A percentile compares a stretch with the other conserved stretches of the same genome.
Conservation (phyloP, 2,888 invertebrate genomes). For the Cephus nigrinus region DNA sequence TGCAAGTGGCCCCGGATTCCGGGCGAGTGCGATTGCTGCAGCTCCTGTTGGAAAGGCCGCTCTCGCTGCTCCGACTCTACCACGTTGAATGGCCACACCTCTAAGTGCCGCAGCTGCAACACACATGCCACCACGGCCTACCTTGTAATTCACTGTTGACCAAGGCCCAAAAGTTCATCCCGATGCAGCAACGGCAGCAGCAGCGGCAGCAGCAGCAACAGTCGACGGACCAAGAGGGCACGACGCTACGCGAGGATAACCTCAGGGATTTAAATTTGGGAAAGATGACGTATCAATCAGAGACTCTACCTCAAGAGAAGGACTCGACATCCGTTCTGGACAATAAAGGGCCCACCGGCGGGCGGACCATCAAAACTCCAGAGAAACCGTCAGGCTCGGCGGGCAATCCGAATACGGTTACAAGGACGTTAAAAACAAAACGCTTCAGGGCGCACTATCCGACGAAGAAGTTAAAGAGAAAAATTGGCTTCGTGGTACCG, state of each 20-base stretch:
- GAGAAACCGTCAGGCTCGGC: too few relatives aligned
- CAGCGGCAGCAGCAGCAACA: constrained; percentile 18
- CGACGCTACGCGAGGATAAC: too few relatives aligned
- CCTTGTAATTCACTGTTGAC: constrained; percentile 41
- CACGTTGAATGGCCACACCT: constrained; percentile 86
- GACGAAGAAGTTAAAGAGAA: constrained; percentile 18
- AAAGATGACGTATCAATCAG: too few relatives aligned
- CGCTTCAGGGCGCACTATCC: constrained; percentile 4
- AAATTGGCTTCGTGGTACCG: constrained; percentile 23
- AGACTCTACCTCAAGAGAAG: too few relatives aligned
- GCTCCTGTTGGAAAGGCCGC: constrained; percentile 78
- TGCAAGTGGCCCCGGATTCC: constrained; percentile 75
- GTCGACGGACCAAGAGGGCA: background rate
- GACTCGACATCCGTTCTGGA: too few relatives aligned
- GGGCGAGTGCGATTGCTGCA: constrained; percentile 78
- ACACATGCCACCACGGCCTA: constrained; percentile 55
- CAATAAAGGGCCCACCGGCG: too few relatives aligned
- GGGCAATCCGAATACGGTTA: too few relatives aligned
- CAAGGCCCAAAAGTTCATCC: background rate
- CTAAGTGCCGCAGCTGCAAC: constrained; percentile 82
- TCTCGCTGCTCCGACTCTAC: constrained; percentile 70
- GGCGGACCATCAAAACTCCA: too few relatives aligned
- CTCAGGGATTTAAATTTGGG: too few relatives aligned
- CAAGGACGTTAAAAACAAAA: too few relatives aligned
- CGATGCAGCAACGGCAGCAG: constrained; percentile 14